phyloP scores from a whole-genome alignment of 2,113 vertebrate species.

The Pogona vitticeps region DNA sequence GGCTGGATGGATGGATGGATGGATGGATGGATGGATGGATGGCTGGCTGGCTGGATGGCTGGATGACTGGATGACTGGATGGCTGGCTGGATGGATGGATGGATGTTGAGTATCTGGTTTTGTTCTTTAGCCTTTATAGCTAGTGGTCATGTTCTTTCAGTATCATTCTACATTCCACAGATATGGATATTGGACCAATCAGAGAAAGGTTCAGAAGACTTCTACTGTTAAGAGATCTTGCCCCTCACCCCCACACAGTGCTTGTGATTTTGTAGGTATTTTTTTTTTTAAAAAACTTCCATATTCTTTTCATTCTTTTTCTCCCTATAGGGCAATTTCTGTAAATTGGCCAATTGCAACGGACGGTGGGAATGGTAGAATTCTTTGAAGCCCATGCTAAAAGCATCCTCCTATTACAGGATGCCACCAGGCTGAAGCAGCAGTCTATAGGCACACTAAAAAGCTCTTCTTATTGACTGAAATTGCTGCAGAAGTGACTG shows the following conservation, averaged over 20 bases:
- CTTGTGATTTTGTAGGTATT: background rate
- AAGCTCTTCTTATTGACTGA: slow-evolving; percentile 3
- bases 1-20: no score
- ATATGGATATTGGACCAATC: background rate
- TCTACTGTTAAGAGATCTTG: background rate
- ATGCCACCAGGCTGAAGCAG: background rate
- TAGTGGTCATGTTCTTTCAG: no score
- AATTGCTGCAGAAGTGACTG: background rate
- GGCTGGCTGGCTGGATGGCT: no score
- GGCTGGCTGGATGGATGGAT: no score
- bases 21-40: no score
- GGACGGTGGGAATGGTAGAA: background rate
- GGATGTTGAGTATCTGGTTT: no score
- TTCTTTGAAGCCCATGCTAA: slow-evolving; percentile 29
- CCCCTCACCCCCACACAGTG: background rate
- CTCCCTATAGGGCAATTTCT: slow-evolving; percentile 14
- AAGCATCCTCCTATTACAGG: slow-evolving; percentile 22
- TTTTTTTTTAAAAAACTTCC: background rate
- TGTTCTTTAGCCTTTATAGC: no score
- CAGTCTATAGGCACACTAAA: background rate
- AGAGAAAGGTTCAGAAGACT: background rate
- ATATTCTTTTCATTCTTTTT: background rate
- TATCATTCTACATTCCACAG: background rate
- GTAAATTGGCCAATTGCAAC: slow-evolving; percentile 27
- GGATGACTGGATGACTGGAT: no score